Base-by-base conservation (phyloP, 2,888 invertebrate genomes). In the Spatulosminthurus flaviceps region DNA sequence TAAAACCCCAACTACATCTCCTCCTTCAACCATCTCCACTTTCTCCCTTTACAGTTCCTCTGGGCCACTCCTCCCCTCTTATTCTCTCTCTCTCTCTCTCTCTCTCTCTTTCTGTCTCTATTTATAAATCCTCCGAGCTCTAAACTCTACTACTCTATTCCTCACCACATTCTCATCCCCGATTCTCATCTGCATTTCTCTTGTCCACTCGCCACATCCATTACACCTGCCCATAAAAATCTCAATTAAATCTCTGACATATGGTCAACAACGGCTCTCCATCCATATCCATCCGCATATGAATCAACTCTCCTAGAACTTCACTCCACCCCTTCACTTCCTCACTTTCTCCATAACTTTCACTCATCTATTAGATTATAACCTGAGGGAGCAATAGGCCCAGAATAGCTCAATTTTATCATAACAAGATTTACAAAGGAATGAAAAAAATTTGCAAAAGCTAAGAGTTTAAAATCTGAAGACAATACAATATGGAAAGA, bases 61-160 rank as follows among this genome's bases (percentile, higher is more conserved):
- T 77, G 77, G 77, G 77, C 70, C 77, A 71, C 22, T 60, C 76
- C 73, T 43, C 26, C 24, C 51, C 51, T 51, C 51, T n/a, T n/a
- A n/a, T n/a, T 43, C 61, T 71, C 24, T 51, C 77, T 76, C 77
- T 70, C 51, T 43, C 61, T 71, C 24, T 51, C 77, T 76, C 77
- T 70, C 51, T 43, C 61, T 71, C 24, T 51, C 70, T 76, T 29
- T 43, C 61, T 71, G n/a, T 51, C 77, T 76, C 77, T 70, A 77
- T 77, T 77, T 77, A 70, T 77, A 77, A 77, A 77, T 77, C 77
- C 70, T 71, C 70, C 61, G 70, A 51, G 77, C 77, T 77, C 60
- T 34, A 70, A 77, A 77, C 77, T 69, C 16, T 29, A 69, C 51
- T 43, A 77, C n/a, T n/a, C 51, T 77, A 26, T 28, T 42, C 69